Conservation (phyloP, 1,140 invertebrate genomes). For the Tetramorium simillimum region DNA sequence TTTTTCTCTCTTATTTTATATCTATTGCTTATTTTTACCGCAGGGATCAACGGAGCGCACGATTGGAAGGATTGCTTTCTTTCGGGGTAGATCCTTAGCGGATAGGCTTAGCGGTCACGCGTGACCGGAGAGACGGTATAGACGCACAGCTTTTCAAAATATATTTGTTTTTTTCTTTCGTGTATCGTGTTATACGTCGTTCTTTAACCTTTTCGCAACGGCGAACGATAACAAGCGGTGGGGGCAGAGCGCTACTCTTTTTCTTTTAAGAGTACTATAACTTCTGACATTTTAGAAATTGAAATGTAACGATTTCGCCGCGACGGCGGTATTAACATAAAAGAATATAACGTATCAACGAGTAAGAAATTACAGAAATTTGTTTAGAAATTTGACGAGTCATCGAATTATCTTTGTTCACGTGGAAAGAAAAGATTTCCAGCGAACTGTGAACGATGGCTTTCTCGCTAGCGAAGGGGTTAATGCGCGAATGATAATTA, state of each 20-base stretch:
- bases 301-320: background rate
- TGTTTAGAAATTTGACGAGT: background rate
- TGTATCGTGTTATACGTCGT: background rate
- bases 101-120: slow-evolving; percentile 3
- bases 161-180: background rate
- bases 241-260: background rate
- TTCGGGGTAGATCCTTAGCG: slow-evolving; percentile 23
- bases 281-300: background rate
- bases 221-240: background rate
- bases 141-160: slow-evolving; percentile 16
- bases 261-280: background rate
- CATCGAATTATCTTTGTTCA: background rate
- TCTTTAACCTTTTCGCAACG: slow-evolving; percentile 26
- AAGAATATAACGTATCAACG: background rate
- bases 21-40: slow-evolving; percentile 64
- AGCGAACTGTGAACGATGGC: background rate
- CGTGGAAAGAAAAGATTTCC: background rate
- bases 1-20: slow-evolving; percentile 63
- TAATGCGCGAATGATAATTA: slow-evolving; percentile 15
- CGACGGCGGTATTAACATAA: background rate
- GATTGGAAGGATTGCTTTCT: slow-evolving; percentile 47
- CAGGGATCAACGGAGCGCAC: slow-evolving; percentile 64
- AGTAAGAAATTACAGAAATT: slow-evolving; percentile 24
- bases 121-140: slow-evolving; percentile 23
- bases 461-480: slow-evolving; percentile 30